Percentiles rank a stretch among this genome's conserved stretches.
Conservation (phyloP, 2,113 vertebrate species). For the Noctilio leporinus region DNA sequence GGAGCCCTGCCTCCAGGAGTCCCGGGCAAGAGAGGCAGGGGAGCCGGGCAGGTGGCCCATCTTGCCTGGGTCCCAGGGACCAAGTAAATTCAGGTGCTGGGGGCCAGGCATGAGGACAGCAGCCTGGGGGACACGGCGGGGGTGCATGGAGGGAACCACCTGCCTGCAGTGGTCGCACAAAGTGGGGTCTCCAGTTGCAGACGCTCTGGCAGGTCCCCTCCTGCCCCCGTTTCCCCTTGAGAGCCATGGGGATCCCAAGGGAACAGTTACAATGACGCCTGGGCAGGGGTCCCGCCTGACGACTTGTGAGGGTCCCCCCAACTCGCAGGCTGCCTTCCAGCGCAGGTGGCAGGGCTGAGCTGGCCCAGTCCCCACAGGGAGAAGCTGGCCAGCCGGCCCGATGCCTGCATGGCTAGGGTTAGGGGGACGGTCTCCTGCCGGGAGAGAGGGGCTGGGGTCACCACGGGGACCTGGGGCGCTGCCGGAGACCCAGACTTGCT, state of each 20-base stretch:
- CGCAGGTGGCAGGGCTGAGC: too few relatives aligned
- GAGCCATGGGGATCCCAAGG: rapidly evolving
- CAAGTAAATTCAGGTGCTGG: rapidly evolving
- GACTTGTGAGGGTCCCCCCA: not conserved
- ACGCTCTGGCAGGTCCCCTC: not conserved
- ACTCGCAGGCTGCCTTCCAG: rapidly evolving
- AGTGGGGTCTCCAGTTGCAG: not conserved
- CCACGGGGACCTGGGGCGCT: rapidly evolving
- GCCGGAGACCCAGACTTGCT: not conserved
- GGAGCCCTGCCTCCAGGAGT: too few relatives aligned
- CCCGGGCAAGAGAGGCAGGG: rapidly evolving
- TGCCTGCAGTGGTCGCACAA: not conserved
- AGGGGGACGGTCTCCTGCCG: not conserved
- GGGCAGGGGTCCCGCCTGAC: not conserved
- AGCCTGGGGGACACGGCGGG: not conserved
- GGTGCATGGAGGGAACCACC: not conserved
- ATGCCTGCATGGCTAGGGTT: not conserved
- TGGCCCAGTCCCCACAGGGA: not conserved
- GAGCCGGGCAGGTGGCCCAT: not conserved
- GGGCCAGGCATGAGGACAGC: not conserved
- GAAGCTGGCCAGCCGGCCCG: not conserved
- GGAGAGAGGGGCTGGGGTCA: not conserved
- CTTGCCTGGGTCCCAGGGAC: not conserved
- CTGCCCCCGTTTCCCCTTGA: not conserved
- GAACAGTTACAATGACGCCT: rapidly evolving